Base-by-base conservation (phyloP, 2,797 vertebrate genomes). In the Rallus crepitans region DNA sequence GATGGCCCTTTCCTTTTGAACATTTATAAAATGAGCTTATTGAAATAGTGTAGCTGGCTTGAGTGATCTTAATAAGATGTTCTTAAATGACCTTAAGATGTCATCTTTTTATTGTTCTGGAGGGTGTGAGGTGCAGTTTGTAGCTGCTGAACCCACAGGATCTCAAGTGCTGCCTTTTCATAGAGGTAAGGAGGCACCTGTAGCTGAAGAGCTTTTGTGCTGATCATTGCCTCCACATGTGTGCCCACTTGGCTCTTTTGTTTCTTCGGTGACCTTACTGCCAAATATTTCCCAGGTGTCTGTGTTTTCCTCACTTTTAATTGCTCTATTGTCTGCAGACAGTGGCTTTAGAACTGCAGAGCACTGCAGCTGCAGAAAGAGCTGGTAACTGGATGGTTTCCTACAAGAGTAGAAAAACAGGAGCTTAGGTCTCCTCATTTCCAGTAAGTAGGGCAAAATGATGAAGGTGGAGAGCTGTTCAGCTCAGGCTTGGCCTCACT, bases 231-330 rank as follows among this genome's bases (percentile, higher is more conserved):
- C 53, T 66, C 35, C 19, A 5, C 2, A 11, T 5, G 7, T 9
- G 11, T 55, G 18, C 0, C 0, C 16, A 6, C 37, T 45, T 73
- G 16, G 6, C 19, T 60, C n/a, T 45, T 55, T 10, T 37, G 6
- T 60, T 60, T 59, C 45, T 42, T 68, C 30, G 42, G 37, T 28
- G 48, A 53, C 20, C 15, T 68, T 52, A 48, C 3, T 50, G 12
- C 47, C 25, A 57, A 42, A 0, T 48, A 3, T 37, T 89, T 63
- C 61, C 5, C n/a, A 9, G 4, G 21, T 57, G n/a, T 52, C 6
- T 73, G 30, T 66, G n/a, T 15, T 27, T 12, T 10, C 9, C 20
- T 4, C 8, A 2, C 17, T 71, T 52, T 30, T 27, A 48, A 3
- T 65, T 31, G n/a, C 21, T 76, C 24, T 9, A 3, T 21, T 75